A percentile compares a stretch with the other conserved stretches of the same genome.
Conservation (phyloP, 2,888 invertebrate genomes). For the Eurytoma adleriae region DNA sequence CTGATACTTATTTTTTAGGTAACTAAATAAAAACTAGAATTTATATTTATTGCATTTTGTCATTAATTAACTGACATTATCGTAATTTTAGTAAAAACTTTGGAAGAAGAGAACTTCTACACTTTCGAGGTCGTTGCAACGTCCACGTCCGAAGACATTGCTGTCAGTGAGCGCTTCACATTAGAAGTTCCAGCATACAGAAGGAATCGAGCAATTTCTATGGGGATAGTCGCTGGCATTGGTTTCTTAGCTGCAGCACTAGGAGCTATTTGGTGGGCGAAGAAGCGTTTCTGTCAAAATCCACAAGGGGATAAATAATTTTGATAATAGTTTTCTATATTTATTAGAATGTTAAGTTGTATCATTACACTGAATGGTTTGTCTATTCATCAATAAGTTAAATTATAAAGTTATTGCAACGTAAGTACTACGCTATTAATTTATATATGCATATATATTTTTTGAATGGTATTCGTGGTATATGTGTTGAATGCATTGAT, state of each 20-base stretch:
- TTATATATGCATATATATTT: neutral
- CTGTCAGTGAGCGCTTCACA: constrained; percentile 81
- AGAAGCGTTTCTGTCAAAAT: constrained; percentile 74
- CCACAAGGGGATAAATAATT: constrained; percentile 64
- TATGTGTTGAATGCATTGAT: constrained; percentile 22
- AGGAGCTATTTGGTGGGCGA: constrained; percentile 80
- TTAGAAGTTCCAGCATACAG: constrained; percentile 84
- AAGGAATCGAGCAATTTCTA: constrained; percentile 84
- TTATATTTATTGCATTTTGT: no score
- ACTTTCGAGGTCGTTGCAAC: constrained; percentile 85
- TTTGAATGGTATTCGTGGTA: constrained; percentile 27
- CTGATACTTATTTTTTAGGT: constrained; percentile 82
- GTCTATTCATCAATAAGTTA: constrained; percentile 32
- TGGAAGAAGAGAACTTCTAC: constrained; percentile 86
- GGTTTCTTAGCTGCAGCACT: constrained; percentile 82
- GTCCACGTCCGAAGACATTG: constrained; percentile 80
- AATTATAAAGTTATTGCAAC: constrained; percentile 13
- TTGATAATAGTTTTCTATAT: neutral
- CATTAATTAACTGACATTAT: neutral
- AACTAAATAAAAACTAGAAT: constrained; percentile 43
- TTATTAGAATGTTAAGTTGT: constrained; percentile 32
- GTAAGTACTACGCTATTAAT: constrained; percentile 28
- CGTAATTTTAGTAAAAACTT: constrained; percentile 79
- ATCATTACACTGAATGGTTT: constrained; percentile 34
- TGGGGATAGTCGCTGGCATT: constrained; percentile 84